Evolutionary conservation across 2,797 vertebrate genomes (phyloP).

Genomic region (Bradypus variegatus): DNA sequence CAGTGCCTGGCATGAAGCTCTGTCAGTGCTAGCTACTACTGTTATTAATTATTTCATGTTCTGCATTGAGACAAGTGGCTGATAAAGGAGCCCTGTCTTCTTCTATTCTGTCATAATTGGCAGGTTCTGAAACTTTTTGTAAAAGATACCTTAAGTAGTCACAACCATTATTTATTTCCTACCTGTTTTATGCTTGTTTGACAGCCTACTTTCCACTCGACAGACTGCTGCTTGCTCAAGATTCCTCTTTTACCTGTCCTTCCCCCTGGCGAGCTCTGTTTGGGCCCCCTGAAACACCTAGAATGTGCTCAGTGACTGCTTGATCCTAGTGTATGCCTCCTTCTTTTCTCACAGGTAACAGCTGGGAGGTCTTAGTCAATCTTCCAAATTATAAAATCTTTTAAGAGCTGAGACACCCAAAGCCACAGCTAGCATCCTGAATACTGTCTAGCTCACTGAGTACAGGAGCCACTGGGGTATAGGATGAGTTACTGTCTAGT

Average conservation of each 20-base stretch:
- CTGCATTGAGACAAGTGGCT: not conserved
- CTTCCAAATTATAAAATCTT: not conserved
- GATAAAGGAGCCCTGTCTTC: not conserved
- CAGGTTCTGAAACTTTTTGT: not conserved
- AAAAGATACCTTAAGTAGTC: not conserved
- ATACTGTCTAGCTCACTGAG: not conserved
- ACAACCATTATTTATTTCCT: not conserved
- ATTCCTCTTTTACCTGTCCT: not conserved
- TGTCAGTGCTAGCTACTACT: not conserved
- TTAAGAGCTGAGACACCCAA: not conserved
- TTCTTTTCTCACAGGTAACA: not conserved
- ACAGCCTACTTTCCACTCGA: not conserved
- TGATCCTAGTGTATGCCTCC: not conserved
- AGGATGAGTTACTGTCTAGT: fast-evolving
- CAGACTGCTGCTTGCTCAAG: not conserved
- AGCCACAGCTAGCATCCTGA: not conserved
- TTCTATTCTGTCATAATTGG: not conserved
- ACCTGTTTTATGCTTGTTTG: not conserved
- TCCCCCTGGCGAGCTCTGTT: not conserved
- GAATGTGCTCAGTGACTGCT: not conserved
- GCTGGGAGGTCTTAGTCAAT: not conserved
- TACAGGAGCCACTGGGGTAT: not conserved
- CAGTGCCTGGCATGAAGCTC: not conserved
- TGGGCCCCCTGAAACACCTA: not conserved
- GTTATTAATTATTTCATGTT: not conserved